Conservation (phyloP, 1,140 invertebrate genomes). For the Tachypleus tridentatus region DNA sequence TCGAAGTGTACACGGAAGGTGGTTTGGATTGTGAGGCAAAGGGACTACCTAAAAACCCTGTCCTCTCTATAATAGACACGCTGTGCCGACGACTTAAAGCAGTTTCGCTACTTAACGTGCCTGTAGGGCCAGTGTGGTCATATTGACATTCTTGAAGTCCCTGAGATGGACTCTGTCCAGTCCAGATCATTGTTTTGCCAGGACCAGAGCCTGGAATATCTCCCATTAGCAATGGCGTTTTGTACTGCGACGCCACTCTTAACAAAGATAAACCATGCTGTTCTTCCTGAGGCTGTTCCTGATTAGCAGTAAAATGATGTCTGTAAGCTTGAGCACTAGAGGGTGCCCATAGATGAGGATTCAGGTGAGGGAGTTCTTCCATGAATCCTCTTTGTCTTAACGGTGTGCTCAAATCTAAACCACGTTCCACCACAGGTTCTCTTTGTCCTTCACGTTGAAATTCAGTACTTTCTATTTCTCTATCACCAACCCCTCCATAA, state of each 20-base stretch:
- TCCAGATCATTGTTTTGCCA: constrained; percentile 3
- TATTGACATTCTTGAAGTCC: no score
- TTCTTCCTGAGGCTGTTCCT: neutral
- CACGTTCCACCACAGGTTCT: neutral
- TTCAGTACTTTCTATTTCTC: neutral
- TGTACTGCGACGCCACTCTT: constrained; percentile 4
- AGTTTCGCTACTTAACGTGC: no score
- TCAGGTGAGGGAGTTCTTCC: constrained; percentile 15
- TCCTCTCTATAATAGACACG: no score
- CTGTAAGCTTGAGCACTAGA: constrained; percentile 13
- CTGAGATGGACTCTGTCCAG: no score
- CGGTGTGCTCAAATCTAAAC: constrained; percentile 4
- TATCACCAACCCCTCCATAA: constrained; percentile 7
- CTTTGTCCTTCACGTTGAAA: no score
- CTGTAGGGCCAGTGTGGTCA: no score
- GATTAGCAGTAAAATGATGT: constrained; percentile 3
- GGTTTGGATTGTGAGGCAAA: no score
- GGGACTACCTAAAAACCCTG: no score
- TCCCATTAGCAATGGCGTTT: constrained; percentile 17
- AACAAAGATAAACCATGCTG: neutral
- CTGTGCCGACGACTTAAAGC: no score
- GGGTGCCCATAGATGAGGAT: constrained; percentile 18
- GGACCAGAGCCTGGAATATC: constrained; percentile 7
- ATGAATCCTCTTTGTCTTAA: neutral
- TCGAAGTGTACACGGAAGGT: no score